A percentile compares a stretch with the other conserved stretches of the same genome.
Conservation (phyloP, 2,888 invertebrate species). For the Ophion slaviceki region DNA sequence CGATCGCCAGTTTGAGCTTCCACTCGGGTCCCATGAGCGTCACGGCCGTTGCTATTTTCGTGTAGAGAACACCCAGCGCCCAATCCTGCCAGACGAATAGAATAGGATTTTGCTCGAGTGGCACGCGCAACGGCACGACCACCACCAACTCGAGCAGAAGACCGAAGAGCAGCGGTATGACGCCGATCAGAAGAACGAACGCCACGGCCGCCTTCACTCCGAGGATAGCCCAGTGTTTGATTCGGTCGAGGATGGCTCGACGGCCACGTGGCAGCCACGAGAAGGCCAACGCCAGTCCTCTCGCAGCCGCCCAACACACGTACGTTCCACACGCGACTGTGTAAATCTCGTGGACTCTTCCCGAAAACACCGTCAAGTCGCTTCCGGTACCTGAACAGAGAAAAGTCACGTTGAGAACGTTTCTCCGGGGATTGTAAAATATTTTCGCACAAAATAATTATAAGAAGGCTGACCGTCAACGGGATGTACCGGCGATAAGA, state of each 20-base stretch:
- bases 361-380: slow-evolving; percentile 81
- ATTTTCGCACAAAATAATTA: slow-evolving; percentile 23
- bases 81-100: slow-evolving; percentile 97
- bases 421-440: not conserved
- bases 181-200: slow-evolving; percentile 91
- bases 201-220: slow-evolving; percentile 91
- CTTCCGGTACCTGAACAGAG: slow-evolving; percentile 66
- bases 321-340: slow-evolving; percentile 98
- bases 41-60: slow-evolving; percentile 98
- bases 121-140: slow-evolving; percentile 96
- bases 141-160: slow-evolving; percentile 95
- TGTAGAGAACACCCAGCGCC: slow-evolving; percentile 98
- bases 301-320: slow-evolving; percentile 96
- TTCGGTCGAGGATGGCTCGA: slow-evolving; percentile 88
- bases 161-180: slow-evolving; percentile 96
- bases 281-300: slow-evolving; percentile 91
- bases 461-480: slow-evolving; percentile 74
- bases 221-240: slow-evolving; percentile 90
- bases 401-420: not conserved
- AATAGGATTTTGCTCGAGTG: slow-evolving; percentile 95
- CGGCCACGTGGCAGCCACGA: slow-evolving; percentile 96
- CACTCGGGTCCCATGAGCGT: slow-evolving; percentile 99
- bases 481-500: slow-evolving; percentile 76
- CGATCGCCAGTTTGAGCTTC: slow-evolving; percentile 95
- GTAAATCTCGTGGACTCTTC: slow-evolving; percentile 97